Evolutionary conservation across 2,797 vertebrate species (phyloP).

Genomic region (Tinamus major): DNA sequence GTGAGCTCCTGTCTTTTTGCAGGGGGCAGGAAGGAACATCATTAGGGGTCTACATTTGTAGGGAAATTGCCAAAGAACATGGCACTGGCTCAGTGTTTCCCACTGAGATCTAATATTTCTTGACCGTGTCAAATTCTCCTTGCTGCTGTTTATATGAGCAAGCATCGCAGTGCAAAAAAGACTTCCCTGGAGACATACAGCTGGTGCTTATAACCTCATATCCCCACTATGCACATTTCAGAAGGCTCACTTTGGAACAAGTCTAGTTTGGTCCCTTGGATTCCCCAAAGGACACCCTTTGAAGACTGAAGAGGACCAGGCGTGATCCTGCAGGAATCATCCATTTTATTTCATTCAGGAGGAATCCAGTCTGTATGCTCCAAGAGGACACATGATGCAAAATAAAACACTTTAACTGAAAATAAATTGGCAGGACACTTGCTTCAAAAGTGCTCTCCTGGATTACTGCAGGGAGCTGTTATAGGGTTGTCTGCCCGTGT

Average conservation of each 20-base stretch:
- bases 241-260: not conserved
- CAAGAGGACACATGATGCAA: not conserved
- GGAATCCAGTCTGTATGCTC: not conserved
- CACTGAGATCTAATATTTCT: not conserved
- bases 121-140: not conserved
- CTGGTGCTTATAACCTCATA: rapidly evolving
- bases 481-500: not conserved
- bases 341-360: not conserved
- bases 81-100: not conserved
- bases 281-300: not conserved
- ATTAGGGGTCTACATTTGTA: rapidly evolving
- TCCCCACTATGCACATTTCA: not conserved
- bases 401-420: not conserved
- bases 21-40: rapidly evolving
- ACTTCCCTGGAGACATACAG: not conserved
- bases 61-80: rapidly evolving
- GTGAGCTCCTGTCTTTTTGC: rapidly evolving
- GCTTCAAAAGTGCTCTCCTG: not conserved
- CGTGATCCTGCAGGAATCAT: rapidly evolving
- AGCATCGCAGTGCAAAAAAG: not conserved
- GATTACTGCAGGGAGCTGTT: not conserved
- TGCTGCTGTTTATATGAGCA: not conserved
- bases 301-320: not conserved
- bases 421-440: not conserved
- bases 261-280: not conserved